A percentile compares a stretch with the other conserved stretches of the same genome.
phyloP scores from a whole-genome alignment of 2,888 invertebrate genomes.

The Anthophora plumipes region DNA sequence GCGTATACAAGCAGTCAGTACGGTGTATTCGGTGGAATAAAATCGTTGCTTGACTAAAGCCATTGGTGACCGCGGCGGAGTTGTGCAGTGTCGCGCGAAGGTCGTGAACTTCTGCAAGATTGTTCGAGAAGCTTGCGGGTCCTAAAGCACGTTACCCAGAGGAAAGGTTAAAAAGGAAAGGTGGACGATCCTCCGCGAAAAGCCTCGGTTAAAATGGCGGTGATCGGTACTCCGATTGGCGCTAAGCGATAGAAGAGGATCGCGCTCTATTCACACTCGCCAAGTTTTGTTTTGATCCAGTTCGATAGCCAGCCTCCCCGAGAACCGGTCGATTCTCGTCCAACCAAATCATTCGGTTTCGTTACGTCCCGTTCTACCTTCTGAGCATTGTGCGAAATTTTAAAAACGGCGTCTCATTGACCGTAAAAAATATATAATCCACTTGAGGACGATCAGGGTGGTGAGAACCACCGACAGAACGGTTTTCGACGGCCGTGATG shows the following conservation, averaged over 20 bases:
- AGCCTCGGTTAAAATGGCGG: constrained; percentile 82
- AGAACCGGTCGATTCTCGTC: constrained; percentile 34
- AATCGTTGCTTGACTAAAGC: constrained; percentile 37
- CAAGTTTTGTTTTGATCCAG: constrained; percentile 68
- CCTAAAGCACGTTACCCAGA: constrained; percentile 40
- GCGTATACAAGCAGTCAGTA: constrained; percentile 55
- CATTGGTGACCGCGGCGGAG: constrained; percentile 16
- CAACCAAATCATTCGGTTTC: constrained; percentile 38
- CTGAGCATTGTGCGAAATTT: constrained; percentile 27
- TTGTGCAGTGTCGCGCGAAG: constrained; percentile 36
- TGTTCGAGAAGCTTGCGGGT: constrained; percentile 53
- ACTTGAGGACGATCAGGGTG: constrained; percentile 53
- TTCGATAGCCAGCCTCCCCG: constrained; percentile 18
- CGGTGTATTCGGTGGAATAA: constrained; percentile 62
- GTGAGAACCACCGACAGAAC: constrained; percentile 50
- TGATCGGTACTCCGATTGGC: constrained; percentile 79
- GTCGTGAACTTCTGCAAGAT: constrained; percentile 48
- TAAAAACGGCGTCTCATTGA: constrained; percentile 39
- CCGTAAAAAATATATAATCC: constrained; percentile 14
- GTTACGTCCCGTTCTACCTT: not conserved
- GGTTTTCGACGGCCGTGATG: constrained; percentile 48
- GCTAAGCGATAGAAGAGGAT: constrained; percentile 74
- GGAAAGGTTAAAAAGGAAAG: constrained; percentile 58
- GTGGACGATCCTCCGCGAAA: constrained; percentile 62
- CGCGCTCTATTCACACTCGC: constrained; percentile 61